Percentiles rank a stretch among this genome's conserved stretches.
These are phyloP conservation scores for Synaphobranchus kaupii DNA, from an alignment of 2,797 vertebrate species.

Conservation along the genomic window DNA sequence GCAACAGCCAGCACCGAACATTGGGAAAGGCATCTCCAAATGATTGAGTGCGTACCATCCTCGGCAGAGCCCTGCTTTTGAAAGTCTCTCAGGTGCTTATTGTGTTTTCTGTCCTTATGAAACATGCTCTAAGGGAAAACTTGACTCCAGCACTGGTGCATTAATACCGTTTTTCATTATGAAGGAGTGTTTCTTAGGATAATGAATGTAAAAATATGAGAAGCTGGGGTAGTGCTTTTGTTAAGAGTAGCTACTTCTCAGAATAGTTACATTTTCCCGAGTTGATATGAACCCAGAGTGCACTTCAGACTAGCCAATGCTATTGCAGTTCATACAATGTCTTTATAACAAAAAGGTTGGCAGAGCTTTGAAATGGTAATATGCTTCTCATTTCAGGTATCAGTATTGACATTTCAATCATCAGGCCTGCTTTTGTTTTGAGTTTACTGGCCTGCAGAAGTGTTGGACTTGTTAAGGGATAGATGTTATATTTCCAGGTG, in stretches of 20 bases:
- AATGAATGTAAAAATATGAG: slow-evolving; percentile 4
- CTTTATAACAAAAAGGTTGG: background rate
- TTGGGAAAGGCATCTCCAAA: background rate
- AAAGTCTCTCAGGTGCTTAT: background rate
- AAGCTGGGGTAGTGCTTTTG: background rate
- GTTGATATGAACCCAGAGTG: background rate
- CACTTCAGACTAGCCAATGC: slow-evolving; percentile 21
- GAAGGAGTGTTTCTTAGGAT: background rate
- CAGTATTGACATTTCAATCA: background rate
- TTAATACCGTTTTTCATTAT: background rate
- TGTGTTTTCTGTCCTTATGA: background rate
- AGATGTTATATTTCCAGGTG: background rate
- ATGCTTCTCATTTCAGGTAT: background rate
- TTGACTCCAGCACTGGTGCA: background rate
- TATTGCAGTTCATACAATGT: slow-evolving; percentile 11
- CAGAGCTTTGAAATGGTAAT: slow-evolving; percentile 2
- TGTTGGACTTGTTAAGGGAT: background rate
- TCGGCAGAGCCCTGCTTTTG: background rate
- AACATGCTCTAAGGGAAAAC: background rate
- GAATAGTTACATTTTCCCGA: background rate
- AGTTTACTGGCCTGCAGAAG: background rate
- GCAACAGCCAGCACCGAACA: background rate
- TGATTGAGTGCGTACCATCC: background rate
- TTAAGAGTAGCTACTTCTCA: background rate
- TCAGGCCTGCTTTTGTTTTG: background rate